phyloP scores from a whole-genome alignment of 2,888 invertebrate species.

The Boloria euphrosyne region DNA sequence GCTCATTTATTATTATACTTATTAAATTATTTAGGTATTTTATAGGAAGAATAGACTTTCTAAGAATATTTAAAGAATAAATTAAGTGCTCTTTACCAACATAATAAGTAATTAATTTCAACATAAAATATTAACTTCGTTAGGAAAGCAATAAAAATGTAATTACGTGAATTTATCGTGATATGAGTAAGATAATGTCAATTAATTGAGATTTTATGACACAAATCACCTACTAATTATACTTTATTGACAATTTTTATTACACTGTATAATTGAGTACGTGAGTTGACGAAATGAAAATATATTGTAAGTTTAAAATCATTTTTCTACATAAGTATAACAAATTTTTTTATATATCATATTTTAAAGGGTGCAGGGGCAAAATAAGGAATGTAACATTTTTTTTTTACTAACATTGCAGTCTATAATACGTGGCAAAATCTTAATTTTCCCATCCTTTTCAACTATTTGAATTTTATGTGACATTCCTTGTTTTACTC shows the following conservation, averaged over 20 bases:
- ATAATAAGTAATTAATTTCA: conserved; percentile 5
- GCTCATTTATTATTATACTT: no score
- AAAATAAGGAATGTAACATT: no score
- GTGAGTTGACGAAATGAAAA: conserved; percentile 8
- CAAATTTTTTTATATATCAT: not conserved
- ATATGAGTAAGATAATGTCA: conserved; percentile 4
- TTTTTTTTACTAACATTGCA: no score
- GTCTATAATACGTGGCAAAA: no score
- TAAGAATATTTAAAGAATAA: not conserved
- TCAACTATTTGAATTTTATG: no score
- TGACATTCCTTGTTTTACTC: no score
- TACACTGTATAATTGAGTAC: conserved; percentile 2
- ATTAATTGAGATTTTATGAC: conserved; percentile 23
- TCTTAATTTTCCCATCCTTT: no score
- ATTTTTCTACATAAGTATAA: not conserved
- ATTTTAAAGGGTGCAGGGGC: no score
- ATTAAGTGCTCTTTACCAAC: not conserved
- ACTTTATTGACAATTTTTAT: conserved; percentile 13
- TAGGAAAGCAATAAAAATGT: conserved; percentile 22
- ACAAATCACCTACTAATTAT: conserved; percentile 10
- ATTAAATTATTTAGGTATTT: no score
- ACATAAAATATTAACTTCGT: not conserved
- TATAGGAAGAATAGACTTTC: not conserved
- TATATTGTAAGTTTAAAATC: conserved; percentile 19
- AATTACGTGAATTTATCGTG: conserved; percentile 10